These are phyloP conservation scores for Puma concolor DNA, from an alignment of 2,113 vertebrate genomes.

Conservation along the genomic window DNA sequence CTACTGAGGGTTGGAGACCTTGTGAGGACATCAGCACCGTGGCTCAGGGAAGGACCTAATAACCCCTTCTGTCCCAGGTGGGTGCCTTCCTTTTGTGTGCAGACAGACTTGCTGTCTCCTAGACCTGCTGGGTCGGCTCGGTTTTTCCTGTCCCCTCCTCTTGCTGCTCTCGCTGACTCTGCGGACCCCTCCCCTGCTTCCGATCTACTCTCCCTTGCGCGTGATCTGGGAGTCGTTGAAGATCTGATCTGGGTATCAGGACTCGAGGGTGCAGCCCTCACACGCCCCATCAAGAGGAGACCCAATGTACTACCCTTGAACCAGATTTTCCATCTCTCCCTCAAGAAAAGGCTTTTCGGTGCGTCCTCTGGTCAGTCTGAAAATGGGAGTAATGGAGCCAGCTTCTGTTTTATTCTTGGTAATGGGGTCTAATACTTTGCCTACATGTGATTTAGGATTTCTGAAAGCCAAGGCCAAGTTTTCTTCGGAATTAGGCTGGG, in stretches of 20 bases:
- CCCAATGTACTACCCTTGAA: not conserved
- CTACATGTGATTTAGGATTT: not conserved
- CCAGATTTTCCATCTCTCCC: not conserved
- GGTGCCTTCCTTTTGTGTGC: not conserved
- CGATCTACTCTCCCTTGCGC: not conserved
- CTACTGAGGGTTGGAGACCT: slow-evolving; percentile 71
- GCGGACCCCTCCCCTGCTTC: not conserved
- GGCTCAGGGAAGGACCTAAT: not conserved
- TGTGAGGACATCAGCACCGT: slow-evolving; percentile 44
- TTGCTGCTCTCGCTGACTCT: not conserved
- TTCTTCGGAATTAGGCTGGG: slow-evolving; percentile 69
- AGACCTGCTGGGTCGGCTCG: not conserved
- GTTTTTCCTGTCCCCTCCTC: not conserved
- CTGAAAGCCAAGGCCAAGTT: slow-evolving; percentile 59
- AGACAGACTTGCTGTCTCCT: not conserved
- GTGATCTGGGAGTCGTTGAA: not conserved
- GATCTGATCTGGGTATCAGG: not conserved
- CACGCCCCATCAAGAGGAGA: not conserved
- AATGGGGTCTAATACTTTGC: not conserved
- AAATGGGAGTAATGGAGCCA: not conserved
- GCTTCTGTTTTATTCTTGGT: not conserved
- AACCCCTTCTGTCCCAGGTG: not conserved
- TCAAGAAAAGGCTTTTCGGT: slow-evolving; percentile 10
- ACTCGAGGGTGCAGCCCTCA: not conserved
- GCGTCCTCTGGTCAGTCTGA: not conserved